A percentile compares a stretch with the other conserved stretches of the same genome.
Conservation (phyloP, 2,113 vertebrate genomes). For the Agelaius phoeniceus region DNA sequence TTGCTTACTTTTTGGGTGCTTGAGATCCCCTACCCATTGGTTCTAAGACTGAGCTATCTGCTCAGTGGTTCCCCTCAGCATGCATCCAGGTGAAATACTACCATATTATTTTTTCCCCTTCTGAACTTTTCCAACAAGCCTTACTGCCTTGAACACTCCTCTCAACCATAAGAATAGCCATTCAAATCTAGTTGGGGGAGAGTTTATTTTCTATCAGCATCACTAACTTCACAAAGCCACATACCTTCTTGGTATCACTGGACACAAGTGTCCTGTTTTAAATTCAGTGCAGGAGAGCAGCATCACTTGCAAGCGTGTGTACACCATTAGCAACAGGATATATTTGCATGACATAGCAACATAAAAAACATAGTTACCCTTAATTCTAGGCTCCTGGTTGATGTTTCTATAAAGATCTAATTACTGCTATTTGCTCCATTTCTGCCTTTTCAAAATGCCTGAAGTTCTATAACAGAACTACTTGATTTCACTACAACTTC, state of each 20-base stretch:
- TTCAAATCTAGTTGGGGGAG: not conserved
- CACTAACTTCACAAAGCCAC: not conserved
- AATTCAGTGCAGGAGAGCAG: not conserved
- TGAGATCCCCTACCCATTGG: not conserved
- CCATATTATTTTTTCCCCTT: not conserved
- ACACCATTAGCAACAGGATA: not conserved
- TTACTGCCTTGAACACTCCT: not conserved
- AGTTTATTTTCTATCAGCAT: not conserved
- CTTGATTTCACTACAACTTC: not conserved
- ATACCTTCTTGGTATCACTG: not conserved
- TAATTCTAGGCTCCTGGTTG: not conserved
- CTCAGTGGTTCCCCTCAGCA: not conserved
- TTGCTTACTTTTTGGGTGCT: not conserved
- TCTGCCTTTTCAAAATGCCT: not conserved
- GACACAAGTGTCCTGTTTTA: not conserved
- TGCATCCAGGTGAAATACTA: not conserved
- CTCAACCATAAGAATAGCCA: not conserved
- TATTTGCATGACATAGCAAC: not conserved
- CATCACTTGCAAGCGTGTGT: not conserved
- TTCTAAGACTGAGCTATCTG: not conserved
- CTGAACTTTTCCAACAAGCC: not conserved
- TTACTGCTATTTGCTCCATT: not conserved
- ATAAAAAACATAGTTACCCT: not conserved
- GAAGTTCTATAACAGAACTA: not conserved
- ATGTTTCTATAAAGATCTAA: not conserved